phyloP scores from a whole-genome alignment of 2,797 vertebrate genomes.

The Pelobates cultripes region DNA sequence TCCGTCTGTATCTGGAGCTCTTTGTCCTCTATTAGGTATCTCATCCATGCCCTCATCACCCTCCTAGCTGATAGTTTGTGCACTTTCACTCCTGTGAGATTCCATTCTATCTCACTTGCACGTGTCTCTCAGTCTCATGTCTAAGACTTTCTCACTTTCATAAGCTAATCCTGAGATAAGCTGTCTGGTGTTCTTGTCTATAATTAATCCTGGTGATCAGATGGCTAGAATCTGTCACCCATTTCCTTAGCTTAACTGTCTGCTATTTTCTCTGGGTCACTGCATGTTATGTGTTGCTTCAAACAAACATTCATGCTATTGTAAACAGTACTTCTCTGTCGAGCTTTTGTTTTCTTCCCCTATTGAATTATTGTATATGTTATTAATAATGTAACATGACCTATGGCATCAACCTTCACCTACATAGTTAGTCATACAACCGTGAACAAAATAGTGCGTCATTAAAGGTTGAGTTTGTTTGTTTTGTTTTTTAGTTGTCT shows the following conservation, averaged over 20 bases:
- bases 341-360: not conserved
- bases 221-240: slow-evolving; percentile 17
- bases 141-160: slow-evolving; percentile 34
- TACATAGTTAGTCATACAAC: too few relatives aligned
- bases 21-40: too few relatives aligned
- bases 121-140: slow-evolving; percentile 34
- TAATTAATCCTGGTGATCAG: slow-evolving; percentile 40
- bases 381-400: too few relatives aligned
- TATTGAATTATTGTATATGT: not conserved
- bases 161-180: slow-evolving; percentile 36
- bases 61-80: too few relatives aligned
- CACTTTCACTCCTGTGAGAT: too few relatives aligned
- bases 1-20: too few relatives aligned
- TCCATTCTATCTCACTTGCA: not conserved
- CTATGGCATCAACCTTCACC: too few relatives aligned
- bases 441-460: too few relatives aligned
- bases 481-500: too few relatives aligned
- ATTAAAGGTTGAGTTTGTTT: too few relatives aligned
- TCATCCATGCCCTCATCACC: too few relatives aligned
- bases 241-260: slow-evolving; percentile 31
- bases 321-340: too few relatives aligned
- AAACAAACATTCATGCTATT: not conserved
- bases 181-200: slow-evolving; percentile 26
- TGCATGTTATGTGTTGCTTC: not conserved
- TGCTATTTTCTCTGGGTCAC: slow-evolving; percentile 28